phyloP scores from a whole-genome alignment of 2,888 invertebrate species.

The Empis stercorea region DNA sequence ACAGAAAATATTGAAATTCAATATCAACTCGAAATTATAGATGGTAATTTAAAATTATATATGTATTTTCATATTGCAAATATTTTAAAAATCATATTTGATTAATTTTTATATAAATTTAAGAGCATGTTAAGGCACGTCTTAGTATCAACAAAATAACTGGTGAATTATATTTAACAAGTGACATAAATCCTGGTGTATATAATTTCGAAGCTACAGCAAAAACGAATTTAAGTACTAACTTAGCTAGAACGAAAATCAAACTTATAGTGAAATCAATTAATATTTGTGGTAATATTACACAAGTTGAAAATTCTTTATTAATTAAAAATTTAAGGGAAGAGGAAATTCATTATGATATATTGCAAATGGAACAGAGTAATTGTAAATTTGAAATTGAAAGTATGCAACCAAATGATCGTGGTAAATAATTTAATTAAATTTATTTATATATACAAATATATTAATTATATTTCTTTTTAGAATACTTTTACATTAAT shows the following conservation, averaged over 20 bases:
- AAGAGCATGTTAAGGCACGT: slow-evolving; percentile 13
- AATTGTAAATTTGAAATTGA: slow-evolving; percentile 17
- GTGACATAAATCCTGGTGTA: slow-evolving; percentile 13
- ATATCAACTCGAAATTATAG: slow-evolving; percentile 13
- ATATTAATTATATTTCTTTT: slow-evolving; percentile 1
- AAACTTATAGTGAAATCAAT: slow-evolving; percentile 14
- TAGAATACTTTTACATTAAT: slow-evolving; percentile 19
- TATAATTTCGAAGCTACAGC: slow-evolving; percentile 18
- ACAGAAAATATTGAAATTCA: slow-evolving; percentile 8
- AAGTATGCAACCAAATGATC: slow-evolving; percentile 16
- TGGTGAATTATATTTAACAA: slow-evolving; percentile 16
- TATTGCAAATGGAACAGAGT: slow-evolving; percentile 14
- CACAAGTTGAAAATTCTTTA: slow-evolving; percentile 15
- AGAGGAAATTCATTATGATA: slow-evolving; percentile 14
- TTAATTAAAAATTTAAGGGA: slow-evolving; percentile 19
- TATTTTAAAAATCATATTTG: not conserved
- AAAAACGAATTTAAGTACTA: slow-evolving; percentile 11
- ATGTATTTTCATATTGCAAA: not conserved
- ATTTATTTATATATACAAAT: too few relatives aligned
- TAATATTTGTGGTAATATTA: slow-evolving; percentile 15
- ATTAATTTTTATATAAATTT: not conserved
- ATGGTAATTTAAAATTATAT: slow-evolving; percentile 13
- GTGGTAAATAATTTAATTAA: slow-evolving; percentile 11
- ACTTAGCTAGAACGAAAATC: slow-evolving; percentile 9
- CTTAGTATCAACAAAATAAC: slow-evolving; percentile 12